These are phyloP conservation scores for Nymphalis polychloros DNA, from an alignment of 2,888 invertebrate species.

Conservation along the genomic window DNA sequence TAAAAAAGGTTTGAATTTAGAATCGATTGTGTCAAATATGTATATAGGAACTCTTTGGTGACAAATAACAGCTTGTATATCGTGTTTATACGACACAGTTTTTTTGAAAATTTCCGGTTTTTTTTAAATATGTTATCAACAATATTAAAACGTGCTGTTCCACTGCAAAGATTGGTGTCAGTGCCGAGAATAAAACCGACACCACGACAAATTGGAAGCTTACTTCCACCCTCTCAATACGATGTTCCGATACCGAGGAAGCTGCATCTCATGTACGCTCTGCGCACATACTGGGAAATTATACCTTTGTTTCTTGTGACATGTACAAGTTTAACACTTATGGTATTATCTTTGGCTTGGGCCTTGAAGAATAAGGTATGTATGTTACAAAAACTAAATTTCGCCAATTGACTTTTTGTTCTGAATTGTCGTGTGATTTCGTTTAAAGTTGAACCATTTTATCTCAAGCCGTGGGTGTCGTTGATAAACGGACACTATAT, in stretches of 20 bases:
- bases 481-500: too few relatives aligned
- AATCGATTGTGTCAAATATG: neutral
- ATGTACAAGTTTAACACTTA: constrained; percentile 40
- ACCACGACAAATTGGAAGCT: constrained; percentile 29
- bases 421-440: too few relatives aligned
- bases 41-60: too few relatives aligned
- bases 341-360: constrained; percentile 50
- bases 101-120: constrained; percentile 15
- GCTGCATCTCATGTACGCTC: constrained; percentile 48
- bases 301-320: constrained; percentile 60
- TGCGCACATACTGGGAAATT: constrained; percentile 62
- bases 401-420: too few relatives aligned
- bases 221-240: constrained; percentile 64
- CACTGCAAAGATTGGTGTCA: constrained; percentile 17
- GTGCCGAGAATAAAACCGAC: constrained; percentile 30
- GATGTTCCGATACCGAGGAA: constrained; percentile 54
- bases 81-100: constrained; percentile 28
- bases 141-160: constrained; percentile 45
- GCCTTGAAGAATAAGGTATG: constrained; percentile 58
- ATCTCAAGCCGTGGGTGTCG: too few relatives aligned
- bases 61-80: too few relatives aligned
- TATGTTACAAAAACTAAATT: neutral
- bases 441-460: too few relatives aligned
- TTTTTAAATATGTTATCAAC: constrained; percentile 51
- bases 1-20: constrained; percentile 1